phyloP scores from a whole-genome alignment of 2,888 invertebrate genomes.

The Heliconius cydno region DNA sequence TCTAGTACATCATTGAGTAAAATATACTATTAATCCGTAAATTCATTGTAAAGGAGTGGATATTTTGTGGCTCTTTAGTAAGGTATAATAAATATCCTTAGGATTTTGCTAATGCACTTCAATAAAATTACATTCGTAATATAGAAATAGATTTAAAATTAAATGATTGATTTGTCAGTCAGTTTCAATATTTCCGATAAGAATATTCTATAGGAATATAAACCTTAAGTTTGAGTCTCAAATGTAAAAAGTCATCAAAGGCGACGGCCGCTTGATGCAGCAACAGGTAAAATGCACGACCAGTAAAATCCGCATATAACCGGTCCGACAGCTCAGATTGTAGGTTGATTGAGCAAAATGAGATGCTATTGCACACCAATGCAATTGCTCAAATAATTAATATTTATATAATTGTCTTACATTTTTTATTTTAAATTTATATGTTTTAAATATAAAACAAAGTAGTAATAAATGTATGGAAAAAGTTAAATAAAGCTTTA shows the following conservation, averaged over 20 bases:
- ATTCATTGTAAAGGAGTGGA: background rate
- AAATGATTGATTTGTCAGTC: background rate
- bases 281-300: slow-evolving; percentile 41
- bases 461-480: no score
- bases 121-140: background rate
- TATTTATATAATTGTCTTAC: background rate
- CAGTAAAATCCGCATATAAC: slow-evolving; percentile 44
- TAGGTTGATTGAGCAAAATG: slow-evolving; percentile 47
- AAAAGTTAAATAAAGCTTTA: no score
- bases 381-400: slow-evolving; percentile 34
- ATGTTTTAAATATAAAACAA: no score
- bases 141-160: background rate
- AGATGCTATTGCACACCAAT: slow-evolving; percentile 45
- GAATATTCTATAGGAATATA: slow-evolving; percentile 25
- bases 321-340: slow-evolving; percentile 46
- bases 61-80: background rate
- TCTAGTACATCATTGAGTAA: background rate
- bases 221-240: slow-evolving; percentile 33
- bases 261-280: slow-evolving; percentile 32
- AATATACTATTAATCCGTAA: no score
- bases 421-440: no score
- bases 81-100: background rate
- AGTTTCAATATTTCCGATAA: background rate
- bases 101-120: background rate
- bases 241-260: slow-evolving; percentile 37